Percentiles rank a stretch among this genome's conserved stretches.
These are phyloP conservation scores for Harpalus rubripes DNA, from an alignment of 2,888 invertebrate species.

Conservation along the genomic window DNA sequence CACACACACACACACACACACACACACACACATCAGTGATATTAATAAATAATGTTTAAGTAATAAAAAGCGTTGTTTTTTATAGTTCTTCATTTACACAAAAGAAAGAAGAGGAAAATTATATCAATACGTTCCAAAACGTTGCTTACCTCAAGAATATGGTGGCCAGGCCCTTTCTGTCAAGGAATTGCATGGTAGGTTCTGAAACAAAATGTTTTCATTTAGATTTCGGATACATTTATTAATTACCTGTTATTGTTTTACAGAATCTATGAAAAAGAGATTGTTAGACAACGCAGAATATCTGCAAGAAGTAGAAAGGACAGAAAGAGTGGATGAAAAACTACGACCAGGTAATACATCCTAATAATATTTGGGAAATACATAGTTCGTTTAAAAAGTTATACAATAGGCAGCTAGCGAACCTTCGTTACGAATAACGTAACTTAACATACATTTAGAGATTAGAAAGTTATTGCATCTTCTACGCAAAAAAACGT, in stretches of 20 bases:
- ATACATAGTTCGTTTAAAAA: background rate
- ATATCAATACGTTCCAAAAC: slow-evolving; percentile 54
- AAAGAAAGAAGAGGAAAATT: slow-evolving; percentile 47
- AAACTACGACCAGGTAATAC: slow-evolving; percentile 67
- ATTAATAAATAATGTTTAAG: too few relatives aligned
- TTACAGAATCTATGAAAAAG: slow-evolving; percentile 72
- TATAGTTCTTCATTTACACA: slow-evolving; percentile 14
- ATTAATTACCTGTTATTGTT: background rate
- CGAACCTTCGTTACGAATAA: too few relatives aligned
- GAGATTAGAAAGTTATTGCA: too few relatives aligned
- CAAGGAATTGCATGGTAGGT: slow-evolving; percentile 34
- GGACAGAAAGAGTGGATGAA: slow-evolving; percentile 66
- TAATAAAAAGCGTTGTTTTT: background rate
- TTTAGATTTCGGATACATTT: background rate
- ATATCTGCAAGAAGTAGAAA: slow-evolving; percentile 74
- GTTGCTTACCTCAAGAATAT: slow-evolving; percentile 53
- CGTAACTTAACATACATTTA: too few relatives aligned
- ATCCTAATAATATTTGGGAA: slow-evolving; percentile 66
- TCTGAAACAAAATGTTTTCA: slow-evolving; percentile 2
- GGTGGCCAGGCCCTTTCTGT: slow-evolving; percentile 49
- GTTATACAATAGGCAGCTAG: too few relatives aligned
- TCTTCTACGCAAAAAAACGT: too few relatives aligned
- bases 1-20: too few relatives aligned
- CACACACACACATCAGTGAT: too few relatives aligned
- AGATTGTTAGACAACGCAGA: slow-evolving; percentile 74